Base-by-base conservation (phyloP, 2,797 vertebrate genomes). In the Epinephelus coioides region DNA sequence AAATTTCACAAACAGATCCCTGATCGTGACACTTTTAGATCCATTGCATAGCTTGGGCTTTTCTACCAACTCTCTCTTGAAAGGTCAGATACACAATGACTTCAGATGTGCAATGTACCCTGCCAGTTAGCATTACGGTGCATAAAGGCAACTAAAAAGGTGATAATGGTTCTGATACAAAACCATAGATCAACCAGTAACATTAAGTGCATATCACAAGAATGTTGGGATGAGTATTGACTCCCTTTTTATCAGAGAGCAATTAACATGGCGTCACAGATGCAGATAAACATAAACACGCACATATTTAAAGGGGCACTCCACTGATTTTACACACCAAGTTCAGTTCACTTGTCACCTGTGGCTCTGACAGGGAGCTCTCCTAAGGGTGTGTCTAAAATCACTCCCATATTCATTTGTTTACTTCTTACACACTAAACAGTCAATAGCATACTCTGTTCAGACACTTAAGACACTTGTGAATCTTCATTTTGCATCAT, bases 31-130 rank as follows among this genome's bases (percentile, higher is more conserved):
- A 0, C 27, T 63, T 86, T 86, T 38, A 27, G 38, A 71, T 44
- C 71, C 1, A 30, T 86, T 84, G 85, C 72, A 84, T 79, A 84
- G 69, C 61, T 68, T 17, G 13, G 50, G 13, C 44, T 76, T 77
- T 54, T 18, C 17, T 43, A 18, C 49, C 7, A 62, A 4, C 40
- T 43, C 43, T 55, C 19, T 75, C 67, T 79, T 62, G 44, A 71
- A 80, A 61, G 67, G 72, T 57, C 30, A 66, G 72, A n/a, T 40
- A 21, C 57, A 43, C 50, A 14, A 61, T 74, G n/a, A 69, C 43
- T 64, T 66, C 10, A 61, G 57, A 64, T 57, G 23, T 76, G 73
- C 47, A 49, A 25, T 23, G 34, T 27, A 21, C 25, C 17, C 51
- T 50, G 43, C 25, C 55, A 55, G 61, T 54, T 34, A 46, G 73